A percentile compares a stretch with the other conserved stretches of the same genome.
phyloP scores from a whole-genome alignment of 2,888 invertebrate species.

The Dione vanillae region DNA sequence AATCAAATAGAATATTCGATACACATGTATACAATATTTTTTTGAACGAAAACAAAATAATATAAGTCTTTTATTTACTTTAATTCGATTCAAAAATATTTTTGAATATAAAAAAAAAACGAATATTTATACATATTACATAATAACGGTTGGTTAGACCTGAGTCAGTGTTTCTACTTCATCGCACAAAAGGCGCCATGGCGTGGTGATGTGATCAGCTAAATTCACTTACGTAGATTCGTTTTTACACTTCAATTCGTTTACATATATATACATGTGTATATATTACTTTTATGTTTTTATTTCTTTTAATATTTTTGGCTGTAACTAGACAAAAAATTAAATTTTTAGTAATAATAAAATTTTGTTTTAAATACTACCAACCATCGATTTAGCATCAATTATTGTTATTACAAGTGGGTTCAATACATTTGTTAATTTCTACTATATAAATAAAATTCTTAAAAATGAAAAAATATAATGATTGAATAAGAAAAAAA shows the following conservation, averaged over 20 bases:
- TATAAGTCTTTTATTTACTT: no score
- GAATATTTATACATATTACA: constrained; percentile 10
- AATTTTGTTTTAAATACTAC: no score
- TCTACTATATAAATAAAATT: no score
- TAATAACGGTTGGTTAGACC: constrained; percentile 28
- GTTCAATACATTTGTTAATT: no score
- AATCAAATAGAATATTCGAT: no score
- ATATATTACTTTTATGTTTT: not conserved
- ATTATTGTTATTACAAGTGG: not conserved
- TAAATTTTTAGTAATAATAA: not conserved
- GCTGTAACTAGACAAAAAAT: not conserved
- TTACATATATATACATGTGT: constrained; percentile 11
- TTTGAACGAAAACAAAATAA: no score
- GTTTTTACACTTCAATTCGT: constrained; percentile 36
- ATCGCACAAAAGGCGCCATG: constrained; percentile 34
- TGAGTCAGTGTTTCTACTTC: constrained; percentile 29
- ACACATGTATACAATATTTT: no score
- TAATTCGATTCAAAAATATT: no score
- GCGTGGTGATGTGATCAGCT: constrained; percentile 27
- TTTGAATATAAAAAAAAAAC: not conserved
- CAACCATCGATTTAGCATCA: not conserved
- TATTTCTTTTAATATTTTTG: not conserved
- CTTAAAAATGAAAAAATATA: no score
- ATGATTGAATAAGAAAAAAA: no score
- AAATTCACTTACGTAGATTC: constrained; percentile 39